Evolutionary conservation across 2,888 invertebrate genomes (phyloP).

Genomic region (Orthosia cruda): DNA sequence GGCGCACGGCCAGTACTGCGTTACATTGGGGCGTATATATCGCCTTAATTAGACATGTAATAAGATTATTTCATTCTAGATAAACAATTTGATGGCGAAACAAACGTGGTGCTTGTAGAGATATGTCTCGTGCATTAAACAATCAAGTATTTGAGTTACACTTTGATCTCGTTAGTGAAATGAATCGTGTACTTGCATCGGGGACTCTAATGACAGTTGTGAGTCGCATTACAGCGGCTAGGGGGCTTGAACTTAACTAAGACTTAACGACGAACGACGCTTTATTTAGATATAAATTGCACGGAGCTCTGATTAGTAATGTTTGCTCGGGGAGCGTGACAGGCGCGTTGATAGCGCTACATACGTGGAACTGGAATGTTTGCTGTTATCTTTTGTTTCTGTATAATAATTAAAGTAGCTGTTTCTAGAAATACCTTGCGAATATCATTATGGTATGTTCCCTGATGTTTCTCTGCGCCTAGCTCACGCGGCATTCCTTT

Average conservation of each 20-base stretch:
- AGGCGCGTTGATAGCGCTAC: constrained; percentile 10
- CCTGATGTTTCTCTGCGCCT: constrained; percentile 1
- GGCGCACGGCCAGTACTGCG: no score
- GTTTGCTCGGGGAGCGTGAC: constrained; percentile 18
- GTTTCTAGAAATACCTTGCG: constrained; percentile 11
- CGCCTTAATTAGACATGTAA: constrained; percentile 34
- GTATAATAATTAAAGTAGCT: constrained; percentile 6
- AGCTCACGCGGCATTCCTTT: constrained; percentile 26
- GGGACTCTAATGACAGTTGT: constrained; percentile 56
- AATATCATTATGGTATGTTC: constrained; percentile 16
- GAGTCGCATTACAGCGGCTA: constrained; percentile 36
- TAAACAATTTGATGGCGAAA: constrained; percentile 16
- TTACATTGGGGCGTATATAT: no score
- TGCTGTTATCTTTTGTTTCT: constrained; percentile 13
- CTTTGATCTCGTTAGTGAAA: constrained; percentile 66
- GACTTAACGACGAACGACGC: constrained; percentile 16
- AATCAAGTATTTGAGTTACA: constrained; percentile 46
- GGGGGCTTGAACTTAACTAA: constrained; percentile 21
- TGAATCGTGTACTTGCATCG: constrained; percentile 60
- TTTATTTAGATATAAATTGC: constrained; percentile 32
- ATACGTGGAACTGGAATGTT: constrained; percentile 19
- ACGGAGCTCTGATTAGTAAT: constrained; percentile 28
- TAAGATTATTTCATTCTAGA: constrained; percentile 18
- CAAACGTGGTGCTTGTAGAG: constrained; percentile 17
- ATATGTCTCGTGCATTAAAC: constrained; percentile 37